These are phyloP conservation scores for Corbicula japonica DNA, from an alignment of 2,888 invertebrate species.

Conservation along the genomic window DNA sequence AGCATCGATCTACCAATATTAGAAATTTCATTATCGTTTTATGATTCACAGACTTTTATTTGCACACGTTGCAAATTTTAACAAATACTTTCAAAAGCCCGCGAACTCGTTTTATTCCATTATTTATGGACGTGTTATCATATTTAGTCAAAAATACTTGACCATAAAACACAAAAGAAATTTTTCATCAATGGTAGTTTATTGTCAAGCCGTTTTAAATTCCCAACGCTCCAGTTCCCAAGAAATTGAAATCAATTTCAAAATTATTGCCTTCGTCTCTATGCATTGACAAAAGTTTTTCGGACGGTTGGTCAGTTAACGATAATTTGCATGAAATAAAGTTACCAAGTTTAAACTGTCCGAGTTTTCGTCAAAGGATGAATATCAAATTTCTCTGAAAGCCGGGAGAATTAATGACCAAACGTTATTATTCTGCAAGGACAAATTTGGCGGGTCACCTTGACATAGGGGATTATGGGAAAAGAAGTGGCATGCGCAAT, in stretches of 20 bases:
- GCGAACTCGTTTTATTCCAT: slow-evolving; percentile 7
- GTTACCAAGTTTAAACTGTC: slow-evolving; percentile 22
- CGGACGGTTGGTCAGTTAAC: slow-evolving; percentile 12
- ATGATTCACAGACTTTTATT: neutral
- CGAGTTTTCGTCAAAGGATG: slow-evolving; percentile 16
- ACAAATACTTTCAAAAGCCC: slow-evolving; percentile 3
- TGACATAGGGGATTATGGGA: slow-evolving; percentile 34
- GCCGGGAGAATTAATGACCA: slow-evolving; percentile 1
- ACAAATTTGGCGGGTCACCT: slow-evolving; percentile 30
- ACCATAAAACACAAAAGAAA: slow-evolving; percentile 12
- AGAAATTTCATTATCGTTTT: too few species aligned
- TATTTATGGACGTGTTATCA: slow-evolving; percentile 9
- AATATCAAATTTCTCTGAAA: slow-evolving; percentile 37
- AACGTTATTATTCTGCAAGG: slow-evolving; percentile 13
- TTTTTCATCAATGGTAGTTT: slow-evolving; percentile 5
- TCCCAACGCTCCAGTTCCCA: slow-evolving; percentile 10
- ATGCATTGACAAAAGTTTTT: slow-evolving; percentile 22
- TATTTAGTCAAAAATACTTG: slow-evolving; percentile 12
- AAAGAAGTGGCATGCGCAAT: slow-evolving; percentile 30
- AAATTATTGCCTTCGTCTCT: slow-evolving; percentile 18
- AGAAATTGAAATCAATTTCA: slow-evolving; percentile 40
- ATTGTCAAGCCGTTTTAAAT: slow-evolving; percentile 20
- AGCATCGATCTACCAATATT: too few species aligned
- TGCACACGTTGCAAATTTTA: neutral
- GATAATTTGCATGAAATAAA: slow-evolving; percentile 48